Percentiles rank a stretch among this genome's conserved stretches.
Evolutionary conservation across 2,797 vertebrate genomes (phyloP).

Genomic region (Sardinella longiceps): DNA sequence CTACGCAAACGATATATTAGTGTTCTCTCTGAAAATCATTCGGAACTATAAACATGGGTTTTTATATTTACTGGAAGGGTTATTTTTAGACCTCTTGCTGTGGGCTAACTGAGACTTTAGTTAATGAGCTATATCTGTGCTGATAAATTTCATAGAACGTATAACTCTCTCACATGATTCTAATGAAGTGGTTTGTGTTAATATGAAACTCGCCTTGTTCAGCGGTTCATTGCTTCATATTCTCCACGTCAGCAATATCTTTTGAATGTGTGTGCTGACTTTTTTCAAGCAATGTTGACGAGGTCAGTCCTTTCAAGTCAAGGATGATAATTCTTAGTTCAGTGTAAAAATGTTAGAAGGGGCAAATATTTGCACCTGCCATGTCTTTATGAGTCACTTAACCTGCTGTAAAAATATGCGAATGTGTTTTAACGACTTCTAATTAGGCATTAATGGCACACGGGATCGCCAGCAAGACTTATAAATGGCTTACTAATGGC

Average conservation of each 20-base stretch:
- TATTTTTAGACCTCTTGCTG: conserved; percentile 3
- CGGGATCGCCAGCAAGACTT: conserved; percentile 60
- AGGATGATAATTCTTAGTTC: conserved; percentile 35
- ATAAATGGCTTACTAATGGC: conserved; percentile 62
- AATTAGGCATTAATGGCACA: conserved; percentile 65
- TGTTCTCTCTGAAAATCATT: background rate
- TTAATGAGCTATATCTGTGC: conserved; percentile 1
- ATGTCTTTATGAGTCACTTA: conserved; percentile 65
- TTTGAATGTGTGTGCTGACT: conserved; percentile 37
- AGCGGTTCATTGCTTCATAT: conserved; percentile 33
- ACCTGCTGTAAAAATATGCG: conserved; percentile 58
- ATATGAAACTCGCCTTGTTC: background rate
- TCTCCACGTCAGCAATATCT: conserved; percentile 40
- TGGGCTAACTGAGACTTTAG: background rate
- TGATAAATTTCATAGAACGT: conserved; percentile 35
- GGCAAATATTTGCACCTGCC: conserved; percentile 59
- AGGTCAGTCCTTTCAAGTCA: conserved; percentile 36
- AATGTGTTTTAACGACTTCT: conserved; percentile 66
- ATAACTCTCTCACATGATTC: conserved; percentile 55
- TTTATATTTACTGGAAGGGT: background rate
- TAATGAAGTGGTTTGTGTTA: conserved; percentile 54
- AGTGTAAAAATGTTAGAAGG: conserved; percentile 47
- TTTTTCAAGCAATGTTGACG: conserved; percentile 27
- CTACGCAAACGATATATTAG: background rate
- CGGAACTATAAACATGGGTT: background rate